A percentile compares a stretch with the other conserved stretches of the same genome.
Evolutionary conservation across 2,797 vertebrate species (phyloP).

Genomic region (Chelonia mydas): DNA sequence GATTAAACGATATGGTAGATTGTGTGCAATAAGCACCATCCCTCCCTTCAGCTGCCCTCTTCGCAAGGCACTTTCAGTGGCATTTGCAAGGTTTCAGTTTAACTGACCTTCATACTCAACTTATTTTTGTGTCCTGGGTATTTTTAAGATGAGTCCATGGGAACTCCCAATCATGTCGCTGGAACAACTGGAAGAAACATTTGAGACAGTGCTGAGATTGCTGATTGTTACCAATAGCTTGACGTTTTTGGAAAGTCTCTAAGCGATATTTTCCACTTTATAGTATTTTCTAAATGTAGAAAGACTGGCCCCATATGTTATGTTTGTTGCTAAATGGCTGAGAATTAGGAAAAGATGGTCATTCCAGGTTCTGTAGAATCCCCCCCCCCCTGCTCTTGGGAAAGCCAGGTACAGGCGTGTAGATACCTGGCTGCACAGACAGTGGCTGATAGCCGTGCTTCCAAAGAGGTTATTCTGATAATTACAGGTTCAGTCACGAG

Average conservation of each 20-base stretch:
- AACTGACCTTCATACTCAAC: constrained; percentile 51
- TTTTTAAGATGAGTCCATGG: constrained; percentile 60
- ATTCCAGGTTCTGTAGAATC: background rate
- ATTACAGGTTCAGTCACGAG: background rate
- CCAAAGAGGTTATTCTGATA: background rate
- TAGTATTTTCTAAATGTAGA: constrained; percentile 58
- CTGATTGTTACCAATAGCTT: constrained; percentile 31
- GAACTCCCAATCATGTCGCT: constrained; percentile 69
- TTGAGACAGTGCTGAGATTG: background rate
- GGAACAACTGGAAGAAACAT: constrained; percentile 51
- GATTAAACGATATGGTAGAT: background rate
- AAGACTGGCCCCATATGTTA: background rate
- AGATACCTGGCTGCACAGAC: background rate
- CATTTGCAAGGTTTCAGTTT: constrained; percentile 40
- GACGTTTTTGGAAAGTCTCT: constrained; percentile 49
- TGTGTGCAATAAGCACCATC: constrained; percentile 28
- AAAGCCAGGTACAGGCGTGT: background rate
- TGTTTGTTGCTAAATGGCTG: constrained; percentile 8
- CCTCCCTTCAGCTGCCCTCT: background rate
- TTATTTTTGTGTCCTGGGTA: constrained; percentile 64
- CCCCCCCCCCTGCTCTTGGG: background rate
- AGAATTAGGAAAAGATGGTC: background rate
- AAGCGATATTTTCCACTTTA: constrained; percentile 8
- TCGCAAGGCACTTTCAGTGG: constrained; percentile 18
- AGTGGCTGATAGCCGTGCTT: background rate